Base-by-base conservation (phyloP, 2,113 vertebrate species). In the Centropus bengalensis region DNA sequence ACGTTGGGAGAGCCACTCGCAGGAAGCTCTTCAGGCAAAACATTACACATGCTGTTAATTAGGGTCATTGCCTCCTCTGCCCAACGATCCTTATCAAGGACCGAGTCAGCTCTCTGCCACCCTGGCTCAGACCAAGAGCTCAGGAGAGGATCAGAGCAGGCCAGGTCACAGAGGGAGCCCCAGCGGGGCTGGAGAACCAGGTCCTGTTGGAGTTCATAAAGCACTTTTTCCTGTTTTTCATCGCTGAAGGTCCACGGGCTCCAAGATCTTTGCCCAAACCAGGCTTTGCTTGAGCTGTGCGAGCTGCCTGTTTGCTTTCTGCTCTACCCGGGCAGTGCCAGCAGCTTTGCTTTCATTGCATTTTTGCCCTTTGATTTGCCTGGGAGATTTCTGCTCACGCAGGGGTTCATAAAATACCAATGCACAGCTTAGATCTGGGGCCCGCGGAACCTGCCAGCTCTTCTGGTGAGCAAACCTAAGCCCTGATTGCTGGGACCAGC, bases 11-110 rank as follows among this genome's bases (percentile, higher is more conserved):
- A 97, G 92, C 93, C 82, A 56, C 64, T 83, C 86, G 56, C 95
- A 95, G 96, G 96, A 96, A 96, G 83, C 93, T 96, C 95, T 95
- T 84, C 80, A 88, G 96, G 95, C 95, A 92, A 97, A 96, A 94
- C 94, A 92, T 96, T 88, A 93, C 86, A 86, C 47, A 82, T 7
- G 42, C 88, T 88, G 60, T 77, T 93, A 95, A 96, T 91, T 86
- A 94, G 95, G 93, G 94, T 93, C 94, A 96, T 77, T 91, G 94
- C 91, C 90, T 96, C 87, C 89, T 92, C 70, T 49, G 56, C 8
- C 0, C 15, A 92, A 38, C 6, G 94, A 96, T 91, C 36, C 93
- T 96, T 96, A 94, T 91, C 94, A 4, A 8, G 27, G 63, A 27
- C 15, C 78, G 76, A 90, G 86, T 67, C 94, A 93, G 92, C 75